Base-by-base conservation (phyloP, 2,888 invertebrate species). In the Euclidia mi region DNA sequence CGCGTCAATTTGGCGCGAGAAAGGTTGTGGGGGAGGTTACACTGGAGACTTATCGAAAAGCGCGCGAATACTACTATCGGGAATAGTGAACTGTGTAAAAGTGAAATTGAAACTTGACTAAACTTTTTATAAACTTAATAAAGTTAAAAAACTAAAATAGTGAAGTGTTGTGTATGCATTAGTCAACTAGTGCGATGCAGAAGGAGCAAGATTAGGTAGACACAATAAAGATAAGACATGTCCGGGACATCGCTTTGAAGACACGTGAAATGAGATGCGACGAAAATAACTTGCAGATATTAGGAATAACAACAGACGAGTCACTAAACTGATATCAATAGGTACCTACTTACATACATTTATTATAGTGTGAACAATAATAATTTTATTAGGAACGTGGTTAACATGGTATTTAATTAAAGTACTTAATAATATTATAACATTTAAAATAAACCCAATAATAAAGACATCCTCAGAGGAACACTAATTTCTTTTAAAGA, bases 1-100 rank as follows among this genome's bases (percentile, higher is more conserved):
- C 87, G 92, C 92, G 92, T 91, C 91, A 92, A 92, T 91, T 93
- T 92, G 90, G 89, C 92, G 92, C 91, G 92, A 85, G 94, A 82
- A 84, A 82, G 90, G 94, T 91, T 78, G 91, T 85, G 84, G 72
- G 79, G 79, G 66, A 73, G 70, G 71, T 75, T 67, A 58, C 53
- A 57, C 61, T 65, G 46, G 48, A 67, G 49, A 65, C 40, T 17
- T 31, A 37, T 46, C 43, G 58, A 87, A 90, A 89, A 87, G 87
- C 85, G 88, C 92, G 92, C 87, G 88, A 88, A 87, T 77, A 68
- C 49, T 50, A 60, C 25, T 58, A 55, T 67, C 79, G 84, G 69
- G 66, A 65, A 51, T 38, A 65, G 66, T 66, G 66, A 64, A 32
- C 60, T 59, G 63, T 71, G 60, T 45, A 62, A 56, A 59, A 64